Evolutionary conservation across 2,797 vertebrate species (phyloP).

Genomic region (Coendou prehensilis): DNA sequence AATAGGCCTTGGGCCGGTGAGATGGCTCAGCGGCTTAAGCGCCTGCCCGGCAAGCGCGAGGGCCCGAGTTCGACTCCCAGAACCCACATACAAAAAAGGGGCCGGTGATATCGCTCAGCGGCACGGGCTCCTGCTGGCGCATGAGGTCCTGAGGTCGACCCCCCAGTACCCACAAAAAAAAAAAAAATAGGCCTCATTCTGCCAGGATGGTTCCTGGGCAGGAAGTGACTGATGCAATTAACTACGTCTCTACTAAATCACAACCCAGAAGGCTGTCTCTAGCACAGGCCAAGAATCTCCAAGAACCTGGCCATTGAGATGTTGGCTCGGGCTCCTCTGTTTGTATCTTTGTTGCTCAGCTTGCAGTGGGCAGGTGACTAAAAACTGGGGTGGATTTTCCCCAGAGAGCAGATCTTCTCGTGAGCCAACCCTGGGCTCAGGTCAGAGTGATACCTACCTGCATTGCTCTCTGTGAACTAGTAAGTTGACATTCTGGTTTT

Average conservation of each 20-base stretch:
- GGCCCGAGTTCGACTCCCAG: too few relatives aligned
- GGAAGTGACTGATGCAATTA: conserved; percentile 20
- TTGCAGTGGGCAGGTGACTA: neutral
- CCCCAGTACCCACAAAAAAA: too few relatives aligned
- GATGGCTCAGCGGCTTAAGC: too few relatives aligned
- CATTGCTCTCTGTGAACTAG: neutral
- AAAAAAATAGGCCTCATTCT: conserved; percentile 3
- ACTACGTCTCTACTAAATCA: neutral
- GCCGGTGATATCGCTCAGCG: too few relatives aligned
- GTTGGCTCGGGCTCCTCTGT: neutral
- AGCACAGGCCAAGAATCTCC: neutral
- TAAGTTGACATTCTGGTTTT: neutral
- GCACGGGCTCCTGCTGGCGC: too few relatives aligned
- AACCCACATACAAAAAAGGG: too few relatives aligned
- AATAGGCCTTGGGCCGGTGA: neutral
- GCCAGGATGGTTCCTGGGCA: neutral
- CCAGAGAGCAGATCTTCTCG: neutral
- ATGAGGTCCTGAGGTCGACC: too few relatives aligned
- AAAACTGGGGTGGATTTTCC: neutral
- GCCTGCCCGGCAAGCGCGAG: too few relatives aligned
- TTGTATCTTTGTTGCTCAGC: neutral
- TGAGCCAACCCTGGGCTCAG: neutral
- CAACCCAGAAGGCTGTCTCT: neutral
- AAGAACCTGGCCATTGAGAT: neutral
- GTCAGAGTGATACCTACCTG: neutral